Percentiles rank a stretch among this genome's conserved stretches.
Conservation (phyloP, 2,888 invertebrate species). For the Odontothrips loti region DNA sequence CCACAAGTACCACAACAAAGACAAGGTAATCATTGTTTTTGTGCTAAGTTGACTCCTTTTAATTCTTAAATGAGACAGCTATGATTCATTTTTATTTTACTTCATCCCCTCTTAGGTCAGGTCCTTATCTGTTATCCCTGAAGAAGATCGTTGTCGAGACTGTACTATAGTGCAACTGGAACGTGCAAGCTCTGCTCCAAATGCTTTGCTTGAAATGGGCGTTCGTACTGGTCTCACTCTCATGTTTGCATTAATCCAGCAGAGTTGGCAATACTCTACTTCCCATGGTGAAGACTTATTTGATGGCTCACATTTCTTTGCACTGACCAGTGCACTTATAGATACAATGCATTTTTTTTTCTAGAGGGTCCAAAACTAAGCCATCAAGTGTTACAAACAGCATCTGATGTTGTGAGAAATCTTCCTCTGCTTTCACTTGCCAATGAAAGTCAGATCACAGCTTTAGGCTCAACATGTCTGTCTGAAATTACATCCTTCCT, state of each 20-base stretch:
- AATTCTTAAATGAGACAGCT: not conserved
- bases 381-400: slow-evolving; percentile 56
- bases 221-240: slow-evolving; percentile 58
- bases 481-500: slow-evolving; percentile 55
- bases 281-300: slow-evolving; percentile 41
- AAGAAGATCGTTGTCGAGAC: slow-evolving; percentile 27
- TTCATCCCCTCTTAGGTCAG: not conserved
- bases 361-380: slow-evolving; percentile 51
- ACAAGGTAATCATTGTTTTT: slow-evolving; percentile 42
- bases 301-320: not conserved
- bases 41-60: slow-evolving; percentile 11
- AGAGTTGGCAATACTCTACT: slow-evolving; percentile 54
- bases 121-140: slow-evolving; percentile 21
- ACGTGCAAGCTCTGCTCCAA: slow-evolving; percentile 42
- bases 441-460: slow-evolving; percentile 55
- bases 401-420: slow-evolving; percentile 52
- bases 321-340: not conserved
- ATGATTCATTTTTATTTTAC: not conserved
- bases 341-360: slow-evolving; percentile 33
- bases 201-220: slow-evolving; percentile 58
- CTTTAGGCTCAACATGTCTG: slow-evolving; percentile 51
- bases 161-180: slow-evolving; percentile 24
- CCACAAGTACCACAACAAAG: slow-evolving; percentile 53
- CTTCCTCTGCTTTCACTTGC: slow-evolving; percentile 58
- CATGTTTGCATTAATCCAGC: slow-evolving; percentile 55